Evolutionary conservation across 2,113 vertebrate genomes (phyloP), one percentile per base, ranked within the genome.

Genomic region (Sterna hirundo): DNA sequence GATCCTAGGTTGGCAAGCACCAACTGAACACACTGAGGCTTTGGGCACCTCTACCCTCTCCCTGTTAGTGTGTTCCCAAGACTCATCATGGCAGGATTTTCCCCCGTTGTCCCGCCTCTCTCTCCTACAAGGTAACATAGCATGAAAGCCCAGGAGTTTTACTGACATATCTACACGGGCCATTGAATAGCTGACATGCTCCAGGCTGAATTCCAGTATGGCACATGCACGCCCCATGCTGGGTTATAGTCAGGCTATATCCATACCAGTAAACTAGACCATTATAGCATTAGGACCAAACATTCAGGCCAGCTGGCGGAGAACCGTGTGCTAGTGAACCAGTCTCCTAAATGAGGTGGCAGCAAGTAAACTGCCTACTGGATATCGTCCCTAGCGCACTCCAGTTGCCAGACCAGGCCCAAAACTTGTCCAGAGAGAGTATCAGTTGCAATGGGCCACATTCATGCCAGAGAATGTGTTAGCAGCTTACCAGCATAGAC

Each of bases 141-240:
- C 49, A 17, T 20, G 9, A 27, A 80, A 55, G 21, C 30, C 15
- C 40, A 61, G 49, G 36, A 52, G 20, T 49, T 87, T 69, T 61
- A 29, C n/a, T 55, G 21, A 69, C 4, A 1, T 38, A 34, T 34
- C 29, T 32, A 4, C 68, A 18, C 2, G 4, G 30, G 32, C 11
- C 34, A 13, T 3, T 2, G 5, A 49, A 44, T 1, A 84, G 44
- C 49, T 74, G 70, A 61, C 7, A 10, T 14, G 19, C 8, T 60
- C n/a, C 47, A 23, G 71, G 38, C 25, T 64, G 57, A 88, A 68
- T 79, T 85, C 57, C 61, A 46, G 25, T 26, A 18, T 2, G 17
- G 46, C 38, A 38, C 18, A 11, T 1, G 0, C 23, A 66, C 5
- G 4, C 3, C 8, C 13, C n/a, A 23, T 14, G 5, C 9, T 79